Base-by-base conservation (phyloP, 2,797 vertebrate species). In the Enteromius thamalakanensis region DNA sequence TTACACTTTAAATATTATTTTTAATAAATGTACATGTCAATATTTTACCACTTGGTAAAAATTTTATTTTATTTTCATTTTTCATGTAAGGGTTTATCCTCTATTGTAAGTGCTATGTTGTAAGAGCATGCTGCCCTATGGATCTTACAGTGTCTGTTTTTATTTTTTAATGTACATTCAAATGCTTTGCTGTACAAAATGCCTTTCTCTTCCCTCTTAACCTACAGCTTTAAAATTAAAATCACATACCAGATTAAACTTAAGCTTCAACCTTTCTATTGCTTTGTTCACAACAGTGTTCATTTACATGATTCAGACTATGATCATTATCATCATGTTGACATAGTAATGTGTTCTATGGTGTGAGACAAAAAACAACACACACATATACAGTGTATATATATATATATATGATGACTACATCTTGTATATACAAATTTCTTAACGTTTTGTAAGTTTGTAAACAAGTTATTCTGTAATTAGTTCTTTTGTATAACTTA, bases 131-230 rank as follows among this genome's bases (percentile, higher is more conserved):
- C 34, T 42, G 34, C 23, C 51, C 23, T 45, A 17, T 80, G 93
- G 90, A 87, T 86, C 87, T 93, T 91, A 90, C 87, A 91, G 88
- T 80, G 58, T 90, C 90, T 92, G 93, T 93, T 29, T 95, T 95
- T 26, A 47, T 68, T 62, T 62, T 67, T 49, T 34, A 58, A 26
- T 64, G 37, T 70, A 72, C 75, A 8, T 64, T n/a, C 45, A 75
- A n/a, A 82, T n/a, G 67, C 80, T 26, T 82, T 65, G 79, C 77
- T 89, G 84, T 88, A 87, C 74, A 85, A 81, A 83, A 81, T 81
- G 86, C 88, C 76, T 53, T 81, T 45, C 72, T 70, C 19, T 85
- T 71, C 78, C 26, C 81, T 75, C 19, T 53, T 70, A 72, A 86
- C 60, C 49, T 81, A 32, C 65, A 84, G 72, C 74, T 88, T 85